Evolutionary conservation across 1,140 invertebrate genomes (phyloP), one percentile per base, ranked within the genome.

Genomic region (Cyrtorhinus lividipennis): DNA sequence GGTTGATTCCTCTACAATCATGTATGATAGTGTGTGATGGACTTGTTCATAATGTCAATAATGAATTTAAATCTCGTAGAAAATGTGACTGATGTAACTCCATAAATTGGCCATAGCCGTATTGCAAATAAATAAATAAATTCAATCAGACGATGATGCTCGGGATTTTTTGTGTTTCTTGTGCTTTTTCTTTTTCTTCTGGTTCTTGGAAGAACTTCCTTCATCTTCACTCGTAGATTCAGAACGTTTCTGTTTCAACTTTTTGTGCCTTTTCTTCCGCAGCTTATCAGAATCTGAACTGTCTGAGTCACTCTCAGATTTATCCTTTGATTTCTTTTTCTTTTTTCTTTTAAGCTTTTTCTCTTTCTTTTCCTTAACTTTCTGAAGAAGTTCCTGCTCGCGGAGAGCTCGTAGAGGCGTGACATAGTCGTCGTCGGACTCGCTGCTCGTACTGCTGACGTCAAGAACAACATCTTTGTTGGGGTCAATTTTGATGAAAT

Each of bases 381-480:
- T 76, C 48, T 73, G 74, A 15, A 77, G 61, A 2, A 92, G 71
- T 72, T 92, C 90, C 61, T 84, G 80, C 65, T 89, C 85, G 38
- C 88, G 74, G 56, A 93, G 72, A 64, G 83, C 83, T 25, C 87
- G 90, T 18, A 93, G 72, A 12, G 90, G 90, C 2, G 90, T 92
- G 0, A 82, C 73, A 72, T 88, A 88, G 62, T 89, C 81, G 23
- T 71, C 68, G 62, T 89, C 88, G 45, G 81, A 83, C 67, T 93
- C 89, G 66, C 91, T 95, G 67, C 92, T 95, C 15, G 94, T 98
- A 69, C 91, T 95, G 69, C 91, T 94, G 1, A 97, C 90, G 75
- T 98, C 94, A 62, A 97, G 73, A 1, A 96, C 85, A 66, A 95
- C 90, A 71, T 95, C 92, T 72, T 88, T 90, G 67, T 86, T 84